Evolutionary conservation across 2,113 vertebrate species (phyloP).

Genomic region (Xiphophorus couchianus): DNA sequence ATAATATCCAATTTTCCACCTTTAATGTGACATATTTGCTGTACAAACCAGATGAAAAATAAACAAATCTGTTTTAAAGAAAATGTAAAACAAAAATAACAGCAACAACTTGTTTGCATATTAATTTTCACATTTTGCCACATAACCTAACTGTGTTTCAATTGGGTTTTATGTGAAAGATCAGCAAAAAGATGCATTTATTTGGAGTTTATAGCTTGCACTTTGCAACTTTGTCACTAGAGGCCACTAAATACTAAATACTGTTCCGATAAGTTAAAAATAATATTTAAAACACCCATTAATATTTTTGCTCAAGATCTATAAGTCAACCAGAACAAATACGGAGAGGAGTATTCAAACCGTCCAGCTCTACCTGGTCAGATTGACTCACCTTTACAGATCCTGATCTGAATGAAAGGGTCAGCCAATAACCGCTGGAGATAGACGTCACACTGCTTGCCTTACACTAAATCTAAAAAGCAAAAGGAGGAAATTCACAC

Average conservation of each 20-base stretch:
- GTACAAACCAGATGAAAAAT: neutral
- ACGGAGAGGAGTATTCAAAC: too few relatives aligned
- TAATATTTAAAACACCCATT: too few relatives aligned
- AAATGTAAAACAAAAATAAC: neutral
- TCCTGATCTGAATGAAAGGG: neutral
- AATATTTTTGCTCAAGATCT: too few relatives aligned
- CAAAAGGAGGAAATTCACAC: neutral
- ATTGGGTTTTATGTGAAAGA: neutral
- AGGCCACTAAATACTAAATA: too few relatives aligned
- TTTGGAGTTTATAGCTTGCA: too few relatives aligned
- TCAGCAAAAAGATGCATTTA: neutral
- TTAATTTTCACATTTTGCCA: neutral
- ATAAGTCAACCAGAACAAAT: too few relatives aligned
- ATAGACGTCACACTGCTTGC: neutral
- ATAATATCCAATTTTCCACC: too few relatives aligned
- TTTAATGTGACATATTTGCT: neutral
- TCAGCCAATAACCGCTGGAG: too few relatives aligned
- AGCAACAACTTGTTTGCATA: neutral
- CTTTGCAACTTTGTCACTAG: too few relatives aligned
- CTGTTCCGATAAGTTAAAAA: too few relatives aligned
- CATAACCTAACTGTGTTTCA: too few relatives aligned
- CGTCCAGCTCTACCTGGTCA: neutral
- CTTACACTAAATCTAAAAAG: neutral
- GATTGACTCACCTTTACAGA: neutral
- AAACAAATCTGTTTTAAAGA: too few relatives aligned